Percentiles rank a stretch among this genome's conserved stretches.
phyloP scores from a whole-genome alignment of 2,113 vertebrate species.

The Cnemophilus loriae region DNA sequence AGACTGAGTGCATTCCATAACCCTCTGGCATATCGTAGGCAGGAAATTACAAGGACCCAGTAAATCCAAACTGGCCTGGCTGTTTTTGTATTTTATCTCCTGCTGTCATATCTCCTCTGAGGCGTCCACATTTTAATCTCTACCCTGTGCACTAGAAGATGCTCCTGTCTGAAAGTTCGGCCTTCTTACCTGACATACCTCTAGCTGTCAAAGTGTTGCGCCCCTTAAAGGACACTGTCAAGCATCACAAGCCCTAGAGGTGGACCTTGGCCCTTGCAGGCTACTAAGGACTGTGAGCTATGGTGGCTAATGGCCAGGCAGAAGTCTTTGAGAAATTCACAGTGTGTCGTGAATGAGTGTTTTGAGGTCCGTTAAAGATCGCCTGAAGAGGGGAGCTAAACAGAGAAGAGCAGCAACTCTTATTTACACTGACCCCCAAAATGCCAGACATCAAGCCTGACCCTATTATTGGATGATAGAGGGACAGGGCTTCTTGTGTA shows the following conservation, averaged over 20 bases:
- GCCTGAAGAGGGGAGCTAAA: neutral
- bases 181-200: neutral
- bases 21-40: neutral
- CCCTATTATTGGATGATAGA: neutral
- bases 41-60: neutral
- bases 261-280: neutral
- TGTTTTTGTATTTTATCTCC: neutral
- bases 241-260: neutral
- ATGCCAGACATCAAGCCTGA: neutral
- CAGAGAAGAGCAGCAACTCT: accelerated
- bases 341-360: accelerated
- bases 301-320: neutral
- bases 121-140: neutral
- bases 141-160: neutral
- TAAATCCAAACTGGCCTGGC: neutral
- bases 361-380: neutral
- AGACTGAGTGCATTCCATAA: neutral
- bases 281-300: neutral
- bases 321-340: neutral
- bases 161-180: neutral
- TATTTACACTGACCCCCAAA: neutral
- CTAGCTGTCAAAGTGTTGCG: neutral
- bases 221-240: neutral
- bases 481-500: neutral
- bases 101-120: neutral